phyloP scores from a whole-genome alignment of 2,888 invertebrate genomes.

The Amiota minor region DNA sequence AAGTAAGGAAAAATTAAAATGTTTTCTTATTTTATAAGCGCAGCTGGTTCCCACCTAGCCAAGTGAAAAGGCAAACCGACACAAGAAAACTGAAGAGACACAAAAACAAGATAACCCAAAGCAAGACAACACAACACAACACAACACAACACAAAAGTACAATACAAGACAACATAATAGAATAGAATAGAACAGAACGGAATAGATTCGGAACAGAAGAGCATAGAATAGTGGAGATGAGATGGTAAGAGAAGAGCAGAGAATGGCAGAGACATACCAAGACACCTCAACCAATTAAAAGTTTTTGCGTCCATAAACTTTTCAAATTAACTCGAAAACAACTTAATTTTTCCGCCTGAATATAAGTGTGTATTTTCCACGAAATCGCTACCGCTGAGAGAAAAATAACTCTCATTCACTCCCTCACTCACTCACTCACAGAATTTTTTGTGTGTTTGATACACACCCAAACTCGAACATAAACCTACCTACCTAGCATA shows the following conservation, averaged over 20 bases:
- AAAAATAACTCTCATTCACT: not conserved
- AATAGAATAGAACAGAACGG: not conserved
- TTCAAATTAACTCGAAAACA: conserved; percentile 57
- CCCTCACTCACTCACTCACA: conserved; percentile 21
- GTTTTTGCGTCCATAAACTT: conserved; percentile 50
- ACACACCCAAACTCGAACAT: too few species aligned
- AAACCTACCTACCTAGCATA: too few species aligned
- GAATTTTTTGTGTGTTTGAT: too few species aligned
- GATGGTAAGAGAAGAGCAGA: not conserved
- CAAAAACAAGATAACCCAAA: not conserved
- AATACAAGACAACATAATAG: not conserved
- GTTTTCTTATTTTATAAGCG: too few species aligned
- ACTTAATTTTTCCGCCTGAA: conserved; percentile 52
- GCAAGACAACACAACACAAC: conserved; percentile 5
- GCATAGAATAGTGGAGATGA: not conserved
- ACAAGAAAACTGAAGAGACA: too few species aligned
- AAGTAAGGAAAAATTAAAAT: too few species aligned
- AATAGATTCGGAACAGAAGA: too few species aligned
- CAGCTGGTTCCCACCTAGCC: too few species aligned
- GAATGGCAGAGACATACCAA: conserved; percentile 19
- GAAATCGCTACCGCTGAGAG: conserved; percentile 34
- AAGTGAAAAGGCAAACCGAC: too few species aligned
- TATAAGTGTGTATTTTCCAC: conserved; percentile 34
- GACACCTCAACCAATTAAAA: conserved; percentile 57
- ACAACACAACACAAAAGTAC: not conserved